Conservation (phyloP, 2,113 vertebrate species). For the Numida meleagris region DNA sequence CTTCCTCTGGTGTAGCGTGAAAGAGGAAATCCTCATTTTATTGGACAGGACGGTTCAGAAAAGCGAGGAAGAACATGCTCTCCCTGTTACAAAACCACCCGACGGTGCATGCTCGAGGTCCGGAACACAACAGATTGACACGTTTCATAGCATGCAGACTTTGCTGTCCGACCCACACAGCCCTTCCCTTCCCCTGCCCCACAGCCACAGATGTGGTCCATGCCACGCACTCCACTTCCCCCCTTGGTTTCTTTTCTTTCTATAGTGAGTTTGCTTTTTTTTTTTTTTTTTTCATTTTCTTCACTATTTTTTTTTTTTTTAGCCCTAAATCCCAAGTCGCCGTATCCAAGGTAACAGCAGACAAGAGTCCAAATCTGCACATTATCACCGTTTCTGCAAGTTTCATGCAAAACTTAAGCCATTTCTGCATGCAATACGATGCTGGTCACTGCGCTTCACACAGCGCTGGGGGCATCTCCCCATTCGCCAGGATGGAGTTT, state of each 20-base stretch:
- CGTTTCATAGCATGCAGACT: constrained; percentile 28
- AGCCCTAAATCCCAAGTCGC: constrained; percentile 5
- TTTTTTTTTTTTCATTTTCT: not conserved
- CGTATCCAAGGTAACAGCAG: constrained; percentile 65
- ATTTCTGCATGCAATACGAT: constrained; percentile 51
- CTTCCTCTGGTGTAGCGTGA: not conserved
- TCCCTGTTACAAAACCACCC: not conserved
- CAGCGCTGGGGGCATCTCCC: not conserved
- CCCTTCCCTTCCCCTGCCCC: not conserved
- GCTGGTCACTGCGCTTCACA: constrained; percentile 13
- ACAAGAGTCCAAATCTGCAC: constrained; percentile 29
- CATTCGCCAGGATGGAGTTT: not conserved
- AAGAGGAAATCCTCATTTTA: not conserved
- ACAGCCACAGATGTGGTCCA: not conserved
- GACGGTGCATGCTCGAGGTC: not conserved
- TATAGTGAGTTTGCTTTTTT: not conserved
- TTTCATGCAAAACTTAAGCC: constrained; percentile 64
- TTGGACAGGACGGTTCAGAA: not conserved
- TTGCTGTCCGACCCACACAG: not conserved
- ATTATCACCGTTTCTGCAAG: constrained; percentile 35
- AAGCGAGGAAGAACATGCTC: constrained; percentile 28
- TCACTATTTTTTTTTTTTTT: not conserved
- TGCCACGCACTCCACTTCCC: not conserved
- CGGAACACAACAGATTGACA: not conserved
- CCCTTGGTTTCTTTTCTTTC: not conserved